phyloP scores from a whole-genome alignment of 2,888 invertebrate genomes.

The Micoletzkya japonica region DNA sequence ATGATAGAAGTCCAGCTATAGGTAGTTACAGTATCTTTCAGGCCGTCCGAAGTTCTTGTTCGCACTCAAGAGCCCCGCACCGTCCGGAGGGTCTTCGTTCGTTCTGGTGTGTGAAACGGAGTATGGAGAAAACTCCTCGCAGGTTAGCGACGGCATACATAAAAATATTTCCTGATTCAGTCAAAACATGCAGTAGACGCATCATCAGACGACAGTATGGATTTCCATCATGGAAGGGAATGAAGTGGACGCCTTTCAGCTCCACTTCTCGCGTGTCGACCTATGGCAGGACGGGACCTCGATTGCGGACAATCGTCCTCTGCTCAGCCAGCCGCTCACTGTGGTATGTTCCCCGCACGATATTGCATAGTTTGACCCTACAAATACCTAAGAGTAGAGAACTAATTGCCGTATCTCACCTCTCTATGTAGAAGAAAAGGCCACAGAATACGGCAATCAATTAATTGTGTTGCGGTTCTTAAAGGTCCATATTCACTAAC shows the following conservation, averaged over 20 bases:
- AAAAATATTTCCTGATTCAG: too few species aligned
- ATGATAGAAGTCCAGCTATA: too few species aligned
- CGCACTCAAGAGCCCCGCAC: constrained; percentile 50
- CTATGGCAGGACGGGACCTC: constrained; percentile 54
- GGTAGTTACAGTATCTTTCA: constrained; percentile 30
- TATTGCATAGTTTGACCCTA: too few species aligned
- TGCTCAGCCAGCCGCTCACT: constrained; percentile 46
- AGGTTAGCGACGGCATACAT: too few species aligned
- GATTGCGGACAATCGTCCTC: constrained; percentile 46
- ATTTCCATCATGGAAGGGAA: background rate
- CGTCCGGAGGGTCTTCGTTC: constrained; percentile 52
- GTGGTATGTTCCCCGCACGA: too few species aligned
- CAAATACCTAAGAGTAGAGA: too few species aligned
- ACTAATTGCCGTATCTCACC: too few species aligned
- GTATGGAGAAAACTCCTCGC: constrained; percentile 37
- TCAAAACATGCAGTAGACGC: background rate
- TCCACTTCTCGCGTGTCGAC: constrained; percentile 56
- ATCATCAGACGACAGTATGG: background rate
- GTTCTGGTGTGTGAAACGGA: constrained; percentile 48
- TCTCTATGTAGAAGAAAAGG: too few species aligned
- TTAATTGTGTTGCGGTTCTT: too few species aligned
- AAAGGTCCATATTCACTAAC: background rate
- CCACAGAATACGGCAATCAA: too few species aligned
- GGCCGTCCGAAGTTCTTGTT: constrained; percentile 60
- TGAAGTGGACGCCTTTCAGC: constrained; percentile 29